Evolutionary conservation across 92 coral and sea anemone species (phyloP), one percentile per base, ranked within the genome.

Genomic region (Parazoanthus atlanticus): DNA sequence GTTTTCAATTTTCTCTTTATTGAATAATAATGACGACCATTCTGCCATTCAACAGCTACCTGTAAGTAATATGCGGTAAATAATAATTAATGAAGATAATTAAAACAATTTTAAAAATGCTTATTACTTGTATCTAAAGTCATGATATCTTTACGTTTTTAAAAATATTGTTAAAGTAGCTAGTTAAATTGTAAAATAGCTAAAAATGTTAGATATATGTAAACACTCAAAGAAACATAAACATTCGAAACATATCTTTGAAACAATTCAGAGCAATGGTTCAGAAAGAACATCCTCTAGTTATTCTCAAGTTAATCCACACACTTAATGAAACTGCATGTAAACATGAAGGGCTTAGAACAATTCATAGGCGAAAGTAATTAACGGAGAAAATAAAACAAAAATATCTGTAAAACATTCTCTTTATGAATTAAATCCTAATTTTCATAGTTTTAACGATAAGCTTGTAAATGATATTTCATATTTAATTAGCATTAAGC

Each of bases 31-130:
- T 26, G 65, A 49, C 33, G 81, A 49, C 9, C 64, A 46, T 2
- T 78, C 65, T 78, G 54, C 82, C 58, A 78, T 46, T 78, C 82
- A 78, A 46, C 82, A 78, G 82, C 65, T 78, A 78, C 38, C 66
- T 43, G 82, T 78, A 78, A 78, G 82, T 78, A 46, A 49, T 16
- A 25, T 29, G 82, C n/a, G n/a, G n/a, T 78, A n/a, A 78, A 78
- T 56, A 16, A 7, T 26, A n/a, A 12, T 43, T 25, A 32, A 17
- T 78, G 28, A 17, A 47, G 17, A 78, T 56, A 2, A 21, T 56
- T 56, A 16, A 56, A 56, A 1, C 5, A 16, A 9, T 46, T 61
- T 19, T 21, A 61, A 61, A 23, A 61, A 21, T 5, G n/a, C 69
- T 52, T 52, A 13, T 11, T 11, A 49, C 17, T 52, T 52, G 21